A percentile compares a stretch with the other conserved stretches of the same genome.
These are phyloP conservation scores for Brachionus manjavacas DNA, from an alignment of 1,140 invertebrate genomes.

Conservation along the genomic window DNA sequence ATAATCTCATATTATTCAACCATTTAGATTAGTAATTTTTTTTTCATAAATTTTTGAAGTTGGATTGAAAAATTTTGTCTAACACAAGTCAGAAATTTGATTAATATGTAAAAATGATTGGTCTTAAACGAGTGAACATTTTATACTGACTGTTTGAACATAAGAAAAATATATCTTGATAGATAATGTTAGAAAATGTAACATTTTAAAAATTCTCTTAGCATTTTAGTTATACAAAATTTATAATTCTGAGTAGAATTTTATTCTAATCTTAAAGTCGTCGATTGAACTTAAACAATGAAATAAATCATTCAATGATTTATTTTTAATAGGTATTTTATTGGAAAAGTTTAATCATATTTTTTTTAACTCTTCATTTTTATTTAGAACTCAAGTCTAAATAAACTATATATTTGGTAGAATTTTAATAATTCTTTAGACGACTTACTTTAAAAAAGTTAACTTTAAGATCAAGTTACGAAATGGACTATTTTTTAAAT, in stretches of 20 bases:
- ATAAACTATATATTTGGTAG: not conserved
- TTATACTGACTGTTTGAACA: not conserved
- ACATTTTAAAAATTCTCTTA: not conserved
- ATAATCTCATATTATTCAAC: not conserved
- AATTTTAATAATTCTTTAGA: not conserved
- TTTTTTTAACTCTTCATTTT: not conserved
- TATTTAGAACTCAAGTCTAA: not conserved
- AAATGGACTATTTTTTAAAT: too few species aligned
- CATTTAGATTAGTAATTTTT: not conserved
- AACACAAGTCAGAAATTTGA: not conserved
- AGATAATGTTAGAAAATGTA: not conserved
- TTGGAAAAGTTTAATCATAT: not conserved
- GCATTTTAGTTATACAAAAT: not conserved
- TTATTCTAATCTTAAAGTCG: not conserved
- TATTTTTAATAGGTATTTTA: not conserved
- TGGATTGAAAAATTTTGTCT: not conserved
- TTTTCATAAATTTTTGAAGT: not conserved
- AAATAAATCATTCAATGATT: not conserved
- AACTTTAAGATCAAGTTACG: too few species aligned
- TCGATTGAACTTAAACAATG: not conserved
- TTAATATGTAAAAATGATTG: not conserved
- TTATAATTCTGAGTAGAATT: not conserved
- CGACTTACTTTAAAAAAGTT: not conserved
- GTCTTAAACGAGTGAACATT: not conserved
- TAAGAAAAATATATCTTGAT: not conserved